Base-by-base conservation (phyloP, 2,113 vertebrate genomes). In the Hippocampus comes region DNA sequence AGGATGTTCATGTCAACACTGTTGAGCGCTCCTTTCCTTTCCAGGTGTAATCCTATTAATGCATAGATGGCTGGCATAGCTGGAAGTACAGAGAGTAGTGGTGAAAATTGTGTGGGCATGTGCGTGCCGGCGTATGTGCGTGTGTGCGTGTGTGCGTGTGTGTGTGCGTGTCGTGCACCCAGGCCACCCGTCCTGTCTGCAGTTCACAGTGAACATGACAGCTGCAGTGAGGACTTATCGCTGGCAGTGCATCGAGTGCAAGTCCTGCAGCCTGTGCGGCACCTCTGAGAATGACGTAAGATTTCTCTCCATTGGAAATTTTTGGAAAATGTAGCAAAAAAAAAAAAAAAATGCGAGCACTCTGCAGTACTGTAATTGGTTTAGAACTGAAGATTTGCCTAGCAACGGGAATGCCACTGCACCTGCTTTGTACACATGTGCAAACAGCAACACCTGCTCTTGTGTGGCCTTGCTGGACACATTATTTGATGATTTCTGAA, bases 241-340 rank as follows among this genome's bases (percentile, higher is more conserved):
- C 84, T 97, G 96, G 96, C 96, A 97, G 88, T 97, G 96, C 89
- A 97, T 97, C 55, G 96, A 97, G 84, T 97, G 96, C 94, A 97
- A 97, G 78, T 96, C 95, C 87, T 97, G 96, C 94, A 97, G 95
- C 88, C 91, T 97, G 66, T 97, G 96, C 2, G 96, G 96, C 73
- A 97, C 96, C 78, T 97, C 95, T 0, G 96, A 97, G 92, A 97
- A 97, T 2, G 96, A 97, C 76, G 95, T 97, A 91, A 89, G 94
- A 89, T 46, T 69, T 75, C 78, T 78, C 80, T 74, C 67, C n/a
- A 67, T 74, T 68, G 27, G 27, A 9, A 61, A 61, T 61, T 34
- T 6, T 2, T 2, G 15, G 15, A 61, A 61, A 61, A 61, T 60
- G 25, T 60, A 7, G 1, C 5, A 25, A 17, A 51, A 18, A 49